Conservation (phyloP, 2,888 invertebrate species). For the Scaptomyza tumidula region DNA sequence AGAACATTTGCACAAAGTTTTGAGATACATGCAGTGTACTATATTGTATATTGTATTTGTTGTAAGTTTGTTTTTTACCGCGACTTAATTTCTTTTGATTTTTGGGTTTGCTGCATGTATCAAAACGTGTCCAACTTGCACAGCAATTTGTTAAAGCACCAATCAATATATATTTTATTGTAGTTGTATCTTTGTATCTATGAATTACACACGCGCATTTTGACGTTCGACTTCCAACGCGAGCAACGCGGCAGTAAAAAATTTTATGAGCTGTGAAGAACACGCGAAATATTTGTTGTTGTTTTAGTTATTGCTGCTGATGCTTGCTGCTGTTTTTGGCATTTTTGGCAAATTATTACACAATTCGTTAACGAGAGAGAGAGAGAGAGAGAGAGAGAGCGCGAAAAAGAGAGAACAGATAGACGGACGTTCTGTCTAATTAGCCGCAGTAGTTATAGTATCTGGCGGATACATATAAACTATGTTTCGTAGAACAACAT, state of each 20-base stretch:
- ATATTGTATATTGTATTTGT: conserved; percentile 3
- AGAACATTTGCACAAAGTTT: conserved; percentile 49
- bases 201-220: conserved; percentile 65
- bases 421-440: conserved; percentile 31
- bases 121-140: conserved; percentile 57
- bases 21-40: conserved; percentile 28
- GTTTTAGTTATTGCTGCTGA: conserved; percentile 25
- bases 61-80: not conserved
- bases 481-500: conserved; percentile 12
- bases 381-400: not conserved
- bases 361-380: conserved; percentile 52
- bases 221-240: conserved; percentile 58
- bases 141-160: conserved; percentile 57
- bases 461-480: conserved; percentile 48
- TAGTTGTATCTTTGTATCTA: conserved; percentile 44
- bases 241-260: conserved; percentile 53
- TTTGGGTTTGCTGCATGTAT: conserved; percentile 59
- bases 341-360: conserved; percentile 74
- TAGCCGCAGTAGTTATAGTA: conserved; percentile 34
- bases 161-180: conserved; percentile 42
- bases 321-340: conserved; percentile 27
- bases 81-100: not conserved
- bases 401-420: too few relatives aligned
- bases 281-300: conserved; percentile 56
- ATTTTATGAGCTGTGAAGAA: conserved; percentile 63